Evolutionary conservation across 2,113 vertebrate genomes (phyloP).

Genomic region (Periophthalmodon schlosseri): DNA sequence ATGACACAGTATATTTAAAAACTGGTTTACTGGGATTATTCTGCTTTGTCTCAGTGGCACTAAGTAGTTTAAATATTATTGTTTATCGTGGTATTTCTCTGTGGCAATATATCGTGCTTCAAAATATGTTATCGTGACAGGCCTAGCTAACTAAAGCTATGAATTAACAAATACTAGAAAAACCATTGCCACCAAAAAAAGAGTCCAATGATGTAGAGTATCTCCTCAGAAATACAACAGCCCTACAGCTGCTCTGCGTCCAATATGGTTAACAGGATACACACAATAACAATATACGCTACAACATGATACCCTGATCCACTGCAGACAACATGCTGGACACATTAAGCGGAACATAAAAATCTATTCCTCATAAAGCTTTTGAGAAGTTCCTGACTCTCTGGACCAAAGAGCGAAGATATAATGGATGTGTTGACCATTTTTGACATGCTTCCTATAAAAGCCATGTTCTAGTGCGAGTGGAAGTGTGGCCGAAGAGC

Average conservation of each 20-base stretch:
- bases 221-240: slow-evolving; percentile 5
- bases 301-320: slow-evolving; percentile 37
- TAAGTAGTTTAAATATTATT: too few species aligned
- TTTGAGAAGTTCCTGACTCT: slow-evolving; percentile 65
- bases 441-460: slow-evolving; percentile 56
- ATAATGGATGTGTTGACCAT: slow-evolving; percentile 56
- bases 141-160: too few species aligned
- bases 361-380: slow-evolving; percentile 69
- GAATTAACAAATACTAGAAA: too few species aligned
- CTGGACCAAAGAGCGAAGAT: slow-evolving; percentile 46
- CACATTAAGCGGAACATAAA: slow-evolving; percentile 68
- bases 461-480: slow-evolving; percentile 28
- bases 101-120: too few species aligned
- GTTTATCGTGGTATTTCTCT: too few species aligned
- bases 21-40: too few species aligned
- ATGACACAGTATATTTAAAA: too few species aligned
- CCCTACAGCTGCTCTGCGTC: slow-evolving; percentile 24
- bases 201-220: too few species aligned
- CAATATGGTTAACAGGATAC: slow-evolving; percentile 30
- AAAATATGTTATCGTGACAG: too few species aligned
- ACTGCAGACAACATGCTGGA: slow-evolving; percentile 58
- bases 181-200: too few species aligned
- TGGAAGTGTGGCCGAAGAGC: slow-evolving; percentile 39
- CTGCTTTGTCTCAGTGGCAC: too few species aligned
- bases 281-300: slow-evolving; percentile 19